Percentiles rank a stretch among this genome's conserved stretches.
Conservation (phyloP, 2,888 invertebrate species). For the Arctia plantaginis region DNA sequence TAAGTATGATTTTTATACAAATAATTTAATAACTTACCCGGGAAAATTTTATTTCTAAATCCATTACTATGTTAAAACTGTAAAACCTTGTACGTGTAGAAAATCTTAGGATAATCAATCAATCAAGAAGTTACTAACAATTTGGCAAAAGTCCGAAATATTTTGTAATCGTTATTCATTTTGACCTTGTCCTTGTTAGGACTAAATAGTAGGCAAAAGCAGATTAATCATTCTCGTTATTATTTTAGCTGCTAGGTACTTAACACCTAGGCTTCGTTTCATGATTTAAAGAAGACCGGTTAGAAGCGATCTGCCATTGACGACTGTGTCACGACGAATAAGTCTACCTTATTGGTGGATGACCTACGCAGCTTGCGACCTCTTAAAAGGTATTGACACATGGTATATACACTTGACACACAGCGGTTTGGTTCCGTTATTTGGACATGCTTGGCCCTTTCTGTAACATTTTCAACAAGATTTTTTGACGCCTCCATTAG, state of each 20-base stretch:
- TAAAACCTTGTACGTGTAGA: no score
- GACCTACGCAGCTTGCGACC: not conserved
- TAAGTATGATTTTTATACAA: no score
- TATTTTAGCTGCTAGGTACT: not conserved
- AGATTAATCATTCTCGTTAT: not conserved
- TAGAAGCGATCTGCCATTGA: not conserved
- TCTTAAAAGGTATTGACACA: slow-evolving; percentile 1
- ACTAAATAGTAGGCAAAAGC: not conserved
- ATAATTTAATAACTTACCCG: no score
- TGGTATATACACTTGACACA: not conserved
- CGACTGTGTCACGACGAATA: no score
- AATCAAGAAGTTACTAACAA: no score
- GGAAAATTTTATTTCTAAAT: no score
- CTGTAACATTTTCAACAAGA: not conserved
- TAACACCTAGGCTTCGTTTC: not conserved
- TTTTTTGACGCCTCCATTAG: no score
- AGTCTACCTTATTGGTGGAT: not conserved
- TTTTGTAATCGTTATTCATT: no score
- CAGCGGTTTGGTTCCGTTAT: not conserved
- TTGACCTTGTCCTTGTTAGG: no score
- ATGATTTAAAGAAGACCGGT: not conserved
- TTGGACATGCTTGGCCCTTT: not conserved
- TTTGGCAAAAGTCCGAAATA: no score
- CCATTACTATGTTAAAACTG: no score
- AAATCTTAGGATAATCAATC: no score